Percentiles rank a stretch among this genome's conserved stretches.
phyloP scores from a whole-genome alignment of 1,140 invertebrate species.

The Teleopsis dalmanni region DNA sequence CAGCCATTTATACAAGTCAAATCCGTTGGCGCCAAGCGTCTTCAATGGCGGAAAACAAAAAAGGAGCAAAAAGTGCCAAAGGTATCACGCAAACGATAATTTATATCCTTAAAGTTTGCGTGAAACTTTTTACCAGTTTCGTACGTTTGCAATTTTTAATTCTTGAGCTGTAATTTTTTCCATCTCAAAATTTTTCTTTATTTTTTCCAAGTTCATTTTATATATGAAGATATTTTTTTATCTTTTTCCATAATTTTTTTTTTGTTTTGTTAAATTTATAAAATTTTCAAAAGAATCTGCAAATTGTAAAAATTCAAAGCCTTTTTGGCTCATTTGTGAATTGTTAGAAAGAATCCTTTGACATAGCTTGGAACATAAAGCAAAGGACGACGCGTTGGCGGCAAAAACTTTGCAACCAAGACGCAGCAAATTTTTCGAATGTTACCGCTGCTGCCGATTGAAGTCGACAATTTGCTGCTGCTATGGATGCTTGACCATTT shows the following conservation, averaged over 20 bases:
- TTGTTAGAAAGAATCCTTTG: conserved; percentile 4
- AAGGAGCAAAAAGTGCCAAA: conserved; percentile 5
- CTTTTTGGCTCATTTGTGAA: neutral
- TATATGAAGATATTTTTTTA: neutral
- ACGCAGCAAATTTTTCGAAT: too few species aligned
- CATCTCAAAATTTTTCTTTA: conserved; percentile 3
- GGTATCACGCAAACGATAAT: conserved; percentile 12
- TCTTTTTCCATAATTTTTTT: neutral
- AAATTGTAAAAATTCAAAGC: too few species aligned
- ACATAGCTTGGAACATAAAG: too few species aligned
- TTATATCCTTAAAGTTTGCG: conserved; percentile 12
- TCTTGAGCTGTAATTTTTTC: conserved; percentile 3
- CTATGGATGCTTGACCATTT: too few species aligned
- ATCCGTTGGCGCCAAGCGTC: conserved; percentile 8
- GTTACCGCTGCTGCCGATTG: too few species aligned
- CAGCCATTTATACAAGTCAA: conserved; percentile 9
- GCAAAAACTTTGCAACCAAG: too few species aligned
- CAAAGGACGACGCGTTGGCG: conserved; percentile 7
- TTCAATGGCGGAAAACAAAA: neutral
- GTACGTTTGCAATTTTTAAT: conserved; percentile 4
- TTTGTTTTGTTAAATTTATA: neutral
- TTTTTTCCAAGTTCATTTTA: neutral
- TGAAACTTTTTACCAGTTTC: neutral
- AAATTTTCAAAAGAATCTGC: too few species aligned
- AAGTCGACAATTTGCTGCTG: too few species aligned